phyloP scores from a whole-genome alignment of 2,113 vertebrate genomes.

The Nanorana parkeri region DNA sequence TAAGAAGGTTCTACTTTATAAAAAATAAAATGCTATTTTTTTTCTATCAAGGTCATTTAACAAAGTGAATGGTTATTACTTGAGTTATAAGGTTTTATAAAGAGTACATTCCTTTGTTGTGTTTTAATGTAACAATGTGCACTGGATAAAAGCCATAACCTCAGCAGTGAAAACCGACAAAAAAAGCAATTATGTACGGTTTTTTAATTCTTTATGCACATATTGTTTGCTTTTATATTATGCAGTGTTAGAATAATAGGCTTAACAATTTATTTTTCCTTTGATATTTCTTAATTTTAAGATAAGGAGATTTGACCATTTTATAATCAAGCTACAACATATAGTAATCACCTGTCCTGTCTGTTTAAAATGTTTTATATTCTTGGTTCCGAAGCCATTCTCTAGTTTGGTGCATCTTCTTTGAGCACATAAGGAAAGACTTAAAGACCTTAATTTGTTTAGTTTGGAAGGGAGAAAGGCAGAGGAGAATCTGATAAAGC shows the following conservation, averaged over 20 bases:
- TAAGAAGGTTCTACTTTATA: constrained; percentile 34
- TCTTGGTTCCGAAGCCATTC: constrained; percentile 9
- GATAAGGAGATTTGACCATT: not conserved
- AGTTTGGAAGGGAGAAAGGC: constrained; percentile 43
- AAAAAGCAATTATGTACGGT: constrained; percentile 16
- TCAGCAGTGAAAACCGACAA: constrained; percentile 17
- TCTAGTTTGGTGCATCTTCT: constrained; percentile 14
- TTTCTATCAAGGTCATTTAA: constrained; percentile 51
- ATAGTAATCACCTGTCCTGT: constrained; percentile 23
- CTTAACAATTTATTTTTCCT: not conserved
- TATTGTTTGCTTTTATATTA: constrained; percentile 7
- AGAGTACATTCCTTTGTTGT: constrained; percentile 28
- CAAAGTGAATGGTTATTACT: constrained; percentile 19
- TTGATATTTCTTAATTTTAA: constrained; percentile 18
- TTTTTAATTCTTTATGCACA: constrained; percentile 15
- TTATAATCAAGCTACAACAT: constrained; percentile 30
- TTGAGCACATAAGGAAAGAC: constrained; percentile 38
- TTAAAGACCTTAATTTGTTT: constrained; percentile 47
- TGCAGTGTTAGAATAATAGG: not conserved
- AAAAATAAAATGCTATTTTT: constrained; percentile 24
- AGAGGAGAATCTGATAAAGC: constrained; percentile 30
- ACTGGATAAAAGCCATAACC: constrained; percentile 5
- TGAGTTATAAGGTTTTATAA: constrained; percentile 35
- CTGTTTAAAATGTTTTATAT: constrained; percentile 14
- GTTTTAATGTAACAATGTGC: constrained; percentile 38